Conservation (phyloP, 2,113 vertebrate species). For the Aspidoscelis tigris region DNA sequence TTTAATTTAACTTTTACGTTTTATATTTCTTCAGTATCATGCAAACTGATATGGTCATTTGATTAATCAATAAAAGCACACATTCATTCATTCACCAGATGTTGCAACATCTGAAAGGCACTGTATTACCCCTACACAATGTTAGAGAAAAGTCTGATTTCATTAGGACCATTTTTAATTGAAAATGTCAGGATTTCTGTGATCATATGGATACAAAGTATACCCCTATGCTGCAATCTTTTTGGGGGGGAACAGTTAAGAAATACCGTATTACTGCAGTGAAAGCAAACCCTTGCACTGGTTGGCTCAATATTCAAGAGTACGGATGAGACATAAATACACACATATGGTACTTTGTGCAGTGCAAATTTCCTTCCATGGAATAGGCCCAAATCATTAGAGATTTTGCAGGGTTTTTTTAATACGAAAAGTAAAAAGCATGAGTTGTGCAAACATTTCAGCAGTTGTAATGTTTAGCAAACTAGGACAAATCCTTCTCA, state of each 20-base stretch:
- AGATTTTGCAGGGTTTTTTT: background rate
- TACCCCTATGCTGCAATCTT: background rate
- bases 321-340: too few relatives aligned
- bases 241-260: too few relatives aligned
- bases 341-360: background rate
- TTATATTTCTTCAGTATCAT: too few relatives aligned
- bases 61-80: too few relatives aligned
- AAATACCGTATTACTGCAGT: background rate
- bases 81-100: too few relatives aligned
- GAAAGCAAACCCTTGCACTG: background rate
- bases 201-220: background rate
- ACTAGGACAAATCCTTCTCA: conserved; percentile 7
- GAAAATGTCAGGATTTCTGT: background rate
- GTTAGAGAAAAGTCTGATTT: too few relatives aligned
- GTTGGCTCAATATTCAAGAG: background rate
- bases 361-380: background rate
- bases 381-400: background rate
- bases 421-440: background rate
- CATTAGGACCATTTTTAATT: too few relatives aligned
- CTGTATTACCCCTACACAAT: too few relatives aligned
- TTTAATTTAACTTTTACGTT: too few relatives aligned
- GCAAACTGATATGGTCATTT: too few relatives aligned
- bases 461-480: background rate
- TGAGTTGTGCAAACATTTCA: background rate
- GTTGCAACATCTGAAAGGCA: too few relatives aligned